Evolutionary conservation across 2,113 vertebrate species (phyloP).

Genomic region (Cyanoderma ruficeps): DNA sequence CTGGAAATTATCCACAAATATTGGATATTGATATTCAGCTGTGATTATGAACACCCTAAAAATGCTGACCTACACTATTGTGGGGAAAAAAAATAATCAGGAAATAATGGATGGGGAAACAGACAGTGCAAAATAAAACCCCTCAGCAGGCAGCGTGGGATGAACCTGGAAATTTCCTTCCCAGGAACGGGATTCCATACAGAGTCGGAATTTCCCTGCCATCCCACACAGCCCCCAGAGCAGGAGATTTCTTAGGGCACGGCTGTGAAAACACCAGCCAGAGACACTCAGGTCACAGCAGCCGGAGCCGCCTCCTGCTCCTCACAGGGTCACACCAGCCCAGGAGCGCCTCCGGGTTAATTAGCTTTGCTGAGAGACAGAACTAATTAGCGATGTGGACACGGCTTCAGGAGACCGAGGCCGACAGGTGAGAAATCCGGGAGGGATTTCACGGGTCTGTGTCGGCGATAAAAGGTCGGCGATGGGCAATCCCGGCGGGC

Average conservation of each 20-base stretch:
- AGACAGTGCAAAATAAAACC: neutral
- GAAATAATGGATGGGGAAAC: neutral
- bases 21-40: neutral
- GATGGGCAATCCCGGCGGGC: neutral
- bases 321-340: neutral
- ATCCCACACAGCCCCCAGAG: rapidly evolving
- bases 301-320: neutral
- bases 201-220: rapidly evolving
- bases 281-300: neutral
- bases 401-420: neutral
- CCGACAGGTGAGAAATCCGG: rapidly evolving
- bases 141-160: neutral
- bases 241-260: rapidly evolving
- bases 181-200: neutral
- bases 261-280: neutral
- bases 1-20: neutral
- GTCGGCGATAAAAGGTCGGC: rapidly evolving
- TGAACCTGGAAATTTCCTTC: neutral
- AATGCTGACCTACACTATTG: neutral
- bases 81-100: neutral
- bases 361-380: neutral
- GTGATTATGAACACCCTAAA: neutral
- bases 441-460: rapidly evolving
- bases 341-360: neutral
- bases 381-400: neutral